phyloP scores from a whole-genome alignment of 2,113 vertebrate genomes.

The Notothenia coriiceps region DNA sequence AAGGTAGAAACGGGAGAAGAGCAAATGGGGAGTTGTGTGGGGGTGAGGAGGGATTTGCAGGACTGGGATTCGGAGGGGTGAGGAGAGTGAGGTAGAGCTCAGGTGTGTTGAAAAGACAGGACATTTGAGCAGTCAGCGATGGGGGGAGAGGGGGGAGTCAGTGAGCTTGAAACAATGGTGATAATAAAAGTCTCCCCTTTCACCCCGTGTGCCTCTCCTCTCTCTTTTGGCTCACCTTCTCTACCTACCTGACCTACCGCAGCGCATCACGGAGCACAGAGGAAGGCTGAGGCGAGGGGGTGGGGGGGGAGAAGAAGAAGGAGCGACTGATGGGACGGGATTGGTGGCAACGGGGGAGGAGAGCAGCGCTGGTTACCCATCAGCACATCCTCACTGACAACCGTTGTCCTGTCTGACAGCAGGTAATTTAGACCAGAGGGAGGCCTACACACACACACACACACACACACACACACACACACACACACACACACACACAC shows the following conservation, averaged over 20 bases:
- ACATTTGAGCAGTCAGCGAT: conserved; percentile 84
- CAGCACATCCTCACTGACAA: conserved; percentile 65
- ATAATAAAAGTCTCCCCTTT: conserved; percentile 81
- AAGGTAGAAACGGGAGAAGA: conserved; percentile 74
- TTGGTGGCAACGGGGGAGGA: conserved; percentile 38
- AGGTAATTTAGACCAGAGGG: conserved; percentile 67
- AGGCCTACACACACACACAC: neutral
- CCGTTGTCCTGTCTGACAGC: conserved; percentile 72
- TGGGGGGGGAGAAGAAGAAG: conserved; percentile 7
- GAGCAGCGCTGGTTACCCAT: conserved; percentile 27
- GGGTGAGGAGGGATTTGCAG: conserved; percentile 63
- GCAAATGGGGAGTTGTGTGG: conserved; percentile 60
- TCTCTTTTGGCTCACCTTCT: conserved; percentile 48
- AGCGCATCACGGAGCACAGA: conserved; percentile 64
- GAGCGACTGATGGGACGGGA: conserved; percentile 26
- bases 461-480: conserved; percentile 16
- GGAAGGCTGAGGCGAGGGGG: conserved; percentile 25
- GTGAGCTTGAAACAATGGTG: conserved; percentile 76
- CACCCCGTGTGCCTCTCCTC: conserved; percentile 66
- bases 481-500: neutral
- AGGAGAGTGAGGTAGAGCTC: conserved; percentile 48
- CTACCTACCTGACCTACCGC: conserved; percentile 83
- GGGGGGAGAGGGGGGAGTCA: conserved; percentile 49
- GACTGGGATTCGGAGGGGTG: conserved; percentile 36
- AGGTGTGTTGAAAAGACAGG: conserved; percentile 84